Evolutionary conservation across 2,113 vertebrate genomes (phyloP).

Genomic region (Lepus timidus): DNA sequence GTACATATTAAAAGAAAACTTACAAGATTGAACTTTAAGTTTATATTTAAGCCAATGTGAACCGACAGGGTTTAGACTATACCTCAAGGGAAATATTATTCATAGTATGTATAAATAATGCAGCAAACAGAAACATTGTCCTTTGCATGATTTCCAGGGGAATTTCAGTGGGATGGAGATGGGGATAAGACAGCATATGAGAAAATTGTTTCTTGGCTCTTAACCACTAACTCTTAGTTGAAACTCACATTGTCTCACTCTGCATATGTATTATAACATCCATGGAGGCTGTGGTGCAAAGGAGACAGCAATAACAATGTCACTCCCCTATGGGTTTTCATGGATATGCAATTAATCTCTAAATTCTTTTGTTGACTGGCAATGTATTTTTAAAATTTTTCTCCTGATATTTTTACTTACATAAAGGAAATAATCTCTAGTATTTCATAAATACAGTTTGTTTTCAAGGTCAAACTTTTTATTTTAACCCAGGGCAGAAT

Average conservation of each 20-base stretch:
- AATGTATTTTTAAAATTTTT: too few species aligned
- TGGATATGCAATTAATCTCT: not conserved
- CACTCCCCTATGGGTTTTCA: not conserved
- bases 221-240: not conserved
- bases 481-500: too few species aligned
- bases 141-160: not conserved
- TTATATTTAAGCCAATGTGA: not conserved
- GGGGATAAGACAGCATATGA: not conserved
- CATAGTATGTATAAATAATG: not conserved
- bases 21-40: not conserved
- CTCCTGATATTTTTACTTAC: too few species aligned
- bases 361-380: not conserved
- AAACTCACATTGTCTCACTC: not conserved
- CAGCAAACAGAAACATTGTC: not conserved
- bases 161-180: not conserved
- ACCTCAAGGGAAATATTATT: not conserved
- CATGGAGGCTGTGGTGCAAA: not conserved
- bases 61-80: not conserved
- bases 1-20: not conserved
- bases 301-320: not conserved
- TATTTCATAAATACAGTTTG: too few species aligned
- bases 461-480: too few species aligned
- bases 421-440: too few species aligned
- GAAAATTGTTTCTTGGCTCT: not conserved
- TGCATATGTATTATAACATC: not conserved